These are phyloP conservation scores for Hemiscyllium ocellatum DNA, from an alignment of 2,113 vertebrate genomes.

Conservation along the genomic window DNA sequence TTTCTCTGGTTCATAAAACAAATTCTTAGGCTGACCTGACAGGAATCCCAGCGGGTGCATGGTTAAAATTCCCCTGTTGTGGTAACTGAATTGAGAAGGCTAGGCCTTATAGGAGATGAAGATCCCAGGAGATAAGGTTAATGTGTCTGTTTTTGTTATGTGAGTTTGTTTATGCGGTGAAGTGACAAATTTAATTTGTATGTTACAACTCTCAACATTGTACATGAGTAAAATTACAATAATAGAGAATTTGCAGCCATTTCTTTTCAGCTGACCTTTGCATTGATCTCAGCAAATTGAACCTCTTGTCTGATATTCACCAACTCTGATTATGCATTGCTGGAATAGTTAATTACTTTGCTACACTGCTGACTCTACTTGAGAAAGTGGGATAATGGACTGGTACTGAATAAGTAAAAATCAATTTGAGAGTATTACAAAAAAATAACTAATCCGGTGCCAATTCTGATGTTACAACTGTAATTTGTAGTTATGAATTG, in stretches of 20 bases:
- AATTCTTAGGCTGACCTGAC: not conserved
- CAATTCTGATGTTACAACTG: not conserved
- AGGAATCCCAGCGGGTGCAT: not conserved
- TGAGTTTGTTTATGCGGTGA: not conserved
- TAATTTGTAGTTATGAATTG: not conserved
- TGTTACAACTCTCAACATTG: slow-evolving; percentile 12
- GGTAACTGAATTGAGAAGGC: not conserved
- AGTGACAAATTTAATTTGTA: slow-evolving; percentile 29
- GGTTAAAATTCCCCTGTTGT: not conserved
- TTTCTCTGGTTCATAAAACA: not conserved
- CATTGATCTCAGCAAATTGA: slow-evolving; percentile 30
- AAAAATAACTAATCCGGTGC: not conserved
- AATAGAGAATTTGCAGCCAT: not conserved
- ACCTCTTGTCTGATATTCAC: slow-evolving; percentile 23
- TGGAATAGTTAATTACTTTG: slow-evolving; percentile 33
- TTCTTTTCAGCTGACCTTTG: slow-evolving; percentile 7
- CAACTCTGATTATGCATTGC: slow-evolving; percentile 1
- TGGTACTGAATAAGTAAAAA: not conserved
- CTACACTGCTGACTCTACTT: not conserved
- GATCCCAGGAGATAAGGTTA: not conserved
- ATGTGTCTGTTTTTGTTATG: not conserved
- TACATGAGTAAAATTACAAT: slow-evolving; percentile 27
- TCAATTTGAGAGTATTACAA: not conserved
- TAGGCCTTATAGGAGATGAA: not conserved
- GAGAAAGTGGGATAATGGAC: not conserved